Evolutionary conservation across 2,797 vertebrate genomes (phyloP), one percentile per base, ranked within the genome.

Genomic region (Miichthys miiuy): DNA sequence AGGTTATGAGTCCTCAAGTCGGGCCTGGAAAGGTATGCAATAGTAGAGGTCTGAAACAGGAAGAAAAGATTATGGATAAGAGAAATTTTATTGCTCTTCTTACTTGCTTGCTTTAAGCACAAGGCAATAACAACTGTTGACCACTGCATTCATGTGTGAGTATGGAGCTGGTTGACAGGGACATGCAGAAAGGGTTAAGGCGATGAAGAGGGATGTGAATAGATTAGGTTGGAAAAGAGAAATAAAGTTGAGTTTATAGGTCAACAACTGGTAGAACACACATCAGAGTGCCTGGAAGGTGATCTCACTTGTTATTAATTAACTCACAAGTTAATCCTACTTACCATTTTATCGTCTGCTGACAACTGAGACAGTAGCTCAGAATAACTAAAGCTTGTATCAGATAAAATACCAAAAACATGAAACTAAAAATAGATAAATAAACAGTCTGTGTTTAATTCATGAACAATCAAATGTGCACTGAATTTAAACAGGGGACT

Each of bases 281-380:
- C 62, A 38, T 72, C 25, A 20, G 21, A 58, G 21, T 46, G 51
- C 52, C 68, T 71, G 56, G 34, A 34, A 78, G 21, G 3, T 68
- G 52, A 68, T 54, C 44, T 75, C 41, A 61, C 57, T 38, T 50
- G 52, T 77, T 79, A 71, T 68, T 55, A 61, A 61, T 81, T 74
- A 75, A 75, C 67, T 68, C 21, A 9, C 46, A 52, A 56, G 69
- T 82, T 67, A 80, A 81, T 74, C 20, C 64, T 77, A 81, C 61
- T 52, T 10, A 5, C 20, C 18, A 61, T 80, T 76, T 77, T 65
- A 77, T 70, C 66, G 72, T 65, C 54, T 25, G 71, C 16, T 76
- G 46, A 67, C 44, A 56, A 65, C 20, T 47, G 21, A 73, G 34
- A 74, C 72, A 74, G 79, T 70, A 70, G 75, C 79, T 79, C 21